These are phyloP conservation scores for Stratiomys singularior DNA, from an alignment of 2,888 invertebrate species.

Conservation along the genomic window DNA sequence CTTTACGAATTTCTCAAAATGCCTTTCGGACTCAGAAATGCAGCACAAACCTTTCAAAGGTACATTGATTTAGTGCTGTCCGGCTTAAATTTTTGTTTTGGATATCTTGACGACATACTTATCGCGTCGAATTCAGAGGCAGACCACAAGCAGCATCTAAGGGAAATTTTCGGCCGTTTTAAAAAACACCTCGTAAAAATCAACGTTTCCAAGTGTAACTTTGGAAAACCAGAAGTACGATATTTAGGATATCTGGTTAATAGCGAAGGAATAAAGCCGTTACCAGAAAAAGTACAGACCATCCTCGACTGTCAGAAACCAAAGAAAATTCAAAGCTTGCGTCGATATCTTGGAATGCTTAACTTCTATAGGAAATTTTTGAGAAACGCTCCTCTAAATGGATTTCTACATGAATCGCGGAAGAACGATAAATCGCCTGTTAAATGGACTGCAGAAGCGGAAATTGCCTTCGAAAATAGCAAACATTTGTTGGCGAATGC, in stretches of 20 bases:
- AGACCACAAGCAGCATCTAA: not conserved
- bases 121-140: slow-evolving; percentile 53
- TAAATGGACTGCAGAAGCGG: not conserved
- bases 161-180: not conserved
- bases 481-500: not conserved
- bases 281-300: not conserved
- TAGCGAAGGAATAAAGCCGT: not conserved
- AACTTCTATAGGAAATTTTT: slow-evolving; percentile 6
- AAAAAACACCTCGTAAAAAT: not conserved
- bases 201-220: not conserved
- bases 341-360: not conserved
- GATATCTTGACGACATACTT: slow-evolving; percentile 57
- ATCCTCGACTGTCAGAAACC: not conserved
- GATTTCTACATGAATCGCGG: not conserved
- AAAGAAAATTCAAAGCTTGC: too few relatives aligned
- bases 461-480: not conserved
- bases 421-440: not conserved
- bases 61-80: slow-evolving; percentile 57
- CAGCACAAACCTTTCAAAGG: slow-evolving; percentile 59
- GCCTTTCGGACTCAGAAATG: slow-evolving; percentile 60
- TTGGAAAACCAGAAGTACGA: not conserved
- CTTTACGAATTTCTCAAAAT: slow-evolving; percentile 58
- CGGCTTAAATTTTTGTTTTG: slow-evolving; percentile 53
- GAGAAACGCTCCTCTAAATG: not conserved
- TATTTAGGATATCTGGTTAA: not conserved